Evolutionary conservation across 2,113 vertebrate genomes (phyloP), one percentile per base, ranked within the genome.

Genomic region (Calcarius ornatus): DNA sequence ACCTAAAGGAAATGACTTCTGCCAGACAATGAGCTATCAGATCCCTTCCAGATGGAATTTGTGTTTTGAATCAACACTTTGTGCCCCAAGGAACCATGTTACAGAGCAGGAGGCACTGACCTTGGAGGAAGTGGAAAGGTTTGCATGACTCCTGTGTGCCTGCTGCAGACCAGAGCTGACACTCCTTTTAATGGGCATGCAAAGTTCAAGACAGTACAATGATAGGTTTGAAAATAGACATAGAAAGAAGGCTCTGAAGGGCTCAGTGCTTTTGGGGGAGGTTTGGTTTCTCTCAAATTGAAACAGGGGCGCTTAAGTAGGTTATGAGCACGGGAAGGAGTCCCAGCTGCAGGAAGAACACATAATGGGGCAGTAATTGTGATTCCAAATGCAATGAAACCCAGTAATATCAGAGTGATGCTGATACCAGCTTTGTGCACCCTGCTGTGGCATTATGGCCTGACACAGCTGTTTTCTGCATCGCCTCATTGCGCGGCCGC

Each of bases 91-190:
- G 61, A 95, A 78, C 66, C 37, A 73, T 6, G 7, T 69, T 92
- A 48, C 11, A 28, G 51, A 80, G 78, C 81, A 77, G 64, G 73
- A 95, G 96, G n/a, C 66, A 89, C 73, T 13, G 53, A 77, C 81
- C 81, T 85, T 68, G 64, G 86, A 96, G 96, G 81, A 95, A 95
- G 79, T 0, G 37, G 93, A 96, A 94, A 84, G 71, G 86, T 92
- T 97, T 93, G 61, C 8, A 3, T 80, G 91, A 93, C 83, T 94
- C 64, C 43, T 47, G 18, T 33, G 11, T 50, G 12, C 82, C 30
- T 24, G 42, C 42, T 38, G 35, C 50, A 35, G 38, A 70, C 45
- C 72, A 70, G 90, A 77, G 60, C 64, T 59, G 42, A 86, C 35
- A 14, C 57, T 79, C n/a, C 47, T 86, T 88, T 81, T 40, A 70